These are phyloP conservation scores for Pardosa pseudoannulata DNA, from an alignment of 2,888 invertebrate genomes.

Conservation along the genomic window DNA sequence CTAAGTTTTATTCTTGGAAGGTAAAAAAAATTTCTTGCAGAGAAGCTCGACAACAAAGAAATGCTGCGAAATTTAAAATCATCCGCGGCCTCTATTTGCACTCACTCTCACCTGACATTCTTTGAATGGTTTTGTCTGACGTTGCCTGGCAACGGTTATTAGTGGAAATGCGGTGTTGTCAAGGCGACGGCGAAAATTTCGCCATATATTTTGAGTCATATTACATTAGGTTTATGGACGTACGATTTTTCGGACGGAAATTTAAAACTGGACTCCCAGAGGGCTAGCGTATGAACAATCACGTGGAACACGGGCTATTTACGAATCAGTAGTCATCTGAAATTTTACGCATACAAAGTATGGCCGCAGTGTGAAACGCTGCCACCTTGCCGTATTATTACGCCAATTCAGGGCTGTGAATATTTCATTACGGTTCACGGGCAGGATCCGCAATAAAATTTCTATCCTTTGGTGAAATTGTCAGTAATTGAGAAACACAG, in stretches of 20 bases:
- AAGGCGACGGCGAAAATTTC: slow-evolving; percentile 4
- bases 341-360: too few relatives aligned
- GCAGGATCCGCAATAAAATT: too few relatives aligned
- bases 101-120: slow-evolving; percentile 17
- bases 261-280: too few relatives aligned
- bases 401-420: too few relatives aligned
- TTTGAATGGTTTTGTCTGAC: slow-evolving; percentile 12
- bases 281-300: too few relatives aligned
- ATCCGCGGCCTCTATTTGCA: background rate
- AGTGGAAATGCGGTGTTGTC: slow-evolving; percentile 5
- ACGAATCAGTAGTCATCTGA: too few relatives aligned
- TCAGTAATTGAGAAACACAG: too few relatives aligned
- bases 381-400: too few relatives aligned
- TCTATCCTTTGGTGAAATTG: too few relatives aligned
- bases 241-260: background rate
- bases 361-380: too few relatives aligned
- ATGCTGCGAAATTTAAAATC: background rate
- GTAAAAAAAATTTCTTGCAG: background rate
- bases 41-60: background rate
- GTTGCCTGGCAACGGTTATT: slow-evolving; percentile 15
- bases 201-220: background rate
- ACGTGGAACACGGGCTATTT: too few relatives aligned
- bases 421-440: too few relatives aligned
- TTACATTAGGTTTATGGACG: slow-evolving; percentile 3
- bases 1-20: background rate